Evolutionary conservation across 2,797 vertebrate species (phyloP).

Genomic region (Limosa lapponica): DNA sequence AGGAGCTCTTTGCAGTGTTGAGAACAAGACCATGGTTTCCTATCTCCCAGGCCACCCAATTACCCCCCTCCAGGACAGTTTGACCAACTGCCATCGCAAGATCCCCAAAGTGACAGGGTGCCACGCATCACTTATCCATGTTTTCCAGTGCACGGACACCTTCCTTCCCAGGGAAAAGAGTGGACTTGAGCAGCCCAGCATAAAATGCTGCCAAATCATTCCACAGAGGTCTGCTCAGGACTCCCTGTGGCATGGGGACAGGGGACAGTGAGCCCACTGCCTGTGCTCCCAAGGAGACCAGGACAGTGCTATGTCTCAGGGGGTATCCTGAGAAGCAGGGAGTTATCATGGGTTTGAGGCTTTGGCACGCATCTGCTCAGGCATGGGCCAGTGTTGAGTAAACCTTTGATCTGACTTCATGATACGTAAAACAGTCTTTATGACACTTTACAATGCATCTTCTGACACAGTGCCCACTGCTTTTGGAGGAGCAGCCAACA

Average conservation of each 20-base stretch:
- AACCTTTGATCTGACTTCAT: neutral
- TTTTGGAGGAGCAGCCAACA: neutral
- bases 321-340: neutral
- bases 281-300: neutral
- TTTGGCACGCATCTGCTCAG: neutral
- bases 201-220: neutral
- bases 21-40: neutral
- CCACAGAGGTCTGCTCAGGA: neutral
- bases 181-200: neutral
- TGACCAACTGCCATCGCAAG: neutral
- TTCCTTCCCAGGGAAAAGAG: neutral
- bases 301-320: neutral
- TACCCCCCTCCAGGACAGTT: neutral
- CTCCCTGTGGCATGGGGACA: neutral
- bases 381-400: neutral
- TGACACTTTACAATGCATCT: neutral
- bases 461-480: neutral
- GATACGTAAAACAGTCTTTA: neutral
- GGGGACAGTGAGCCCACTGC: neutral
- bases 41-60: neutral
- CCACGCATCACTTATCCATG: neutral
- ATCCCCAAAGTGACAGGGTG: neutral
- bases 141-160: neutral
- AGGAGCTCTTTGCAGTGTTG: neutral
- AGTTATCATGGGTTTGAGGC: neutral